phyloP scores from a whole-genome alignment of 2,797 vertebrate species.

The Rhinoraja longicauda region DNA sequence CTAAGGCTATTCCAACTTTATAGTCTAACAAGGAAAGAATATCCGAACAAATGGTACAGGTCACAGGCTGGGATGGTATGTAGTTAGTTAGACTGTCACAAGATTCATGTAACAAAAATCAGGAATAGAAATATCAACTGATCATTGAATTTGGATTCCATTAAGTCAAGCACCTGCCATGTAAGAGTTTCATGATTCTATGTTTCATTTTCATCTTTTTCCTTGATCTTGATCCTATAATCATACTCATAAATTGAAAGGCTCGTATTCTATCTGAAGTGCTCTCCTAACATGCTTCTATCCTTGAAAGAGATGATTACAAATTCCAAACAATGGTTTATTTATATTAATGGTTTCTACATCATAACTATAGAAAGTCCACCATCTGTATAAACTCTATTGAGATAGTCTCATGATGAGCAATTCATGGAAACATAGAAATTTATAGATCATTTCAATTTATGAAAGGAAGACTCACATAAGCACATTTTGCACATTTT shows the following conservation, averaged over 20 bases:
- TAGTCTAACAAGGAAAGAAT: background rate
- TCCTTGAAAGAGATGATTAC: background rate
- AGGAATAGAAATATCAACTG: background rate
- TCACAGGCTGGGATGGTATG: background rate
- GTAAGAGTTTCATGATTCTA: too few relatives aligned
- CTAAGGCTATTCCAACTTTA: background rate
- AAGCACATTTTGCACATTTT: background rate
- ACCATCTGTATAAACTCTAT: background rate
- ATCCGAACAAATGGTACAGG: background rate
- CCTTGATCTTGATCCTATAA: background rate
- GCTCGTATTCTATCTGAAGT: background rate
- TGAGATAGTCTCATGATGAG: background rate
- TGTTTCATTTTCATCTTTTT: background rate
- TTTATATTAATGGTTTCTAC: background rate
- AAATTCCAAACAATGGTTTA: background rate
- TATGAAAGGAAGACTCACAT: background rate
- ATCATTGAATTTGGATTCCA: background rate
- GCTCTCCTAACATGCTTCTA: background rate
- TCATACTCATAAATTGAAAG: background rate
- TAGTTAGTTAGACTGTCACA: background rate
- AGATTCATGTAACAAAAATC: background rate
- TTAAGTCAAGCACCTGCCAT: background rate
- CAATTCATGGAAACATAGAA: background rate
- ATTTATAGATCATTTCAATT: background rate
- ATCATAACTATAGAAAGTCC: background rate